These are phyloP conservation scores for Acleris literana DNA, from an alignment of 2,888 invertebrate genomes.

Conservation along the genomic window DNA sequence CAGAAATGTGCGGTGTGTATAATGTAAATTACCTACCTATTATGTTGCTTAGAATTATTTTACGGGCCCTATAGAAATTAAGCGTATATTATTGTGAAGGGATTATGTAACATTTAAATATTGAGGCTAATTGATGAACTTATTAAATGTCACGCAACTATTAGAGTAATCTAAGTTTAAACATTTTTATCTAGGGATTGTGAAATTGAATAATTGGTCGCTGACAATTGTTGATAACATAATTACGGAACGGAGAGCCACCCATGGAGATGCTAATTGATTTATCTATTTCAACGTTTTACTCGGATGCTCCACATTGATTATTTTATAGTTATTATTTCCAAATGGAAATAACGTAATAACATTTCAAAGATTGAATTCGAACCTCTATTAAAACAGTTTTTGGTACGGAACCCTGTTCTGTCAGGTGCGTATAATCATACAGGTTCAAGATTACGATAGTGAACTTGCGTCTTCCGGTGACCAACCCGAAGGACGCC, in stretches of 20 bases:
- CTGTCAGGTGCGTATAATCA: conserved; percentile 28
- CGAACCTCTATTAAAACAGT: not conserved
- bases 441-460: conserved; percentile 28
- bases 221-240: conserved; percentile 52
- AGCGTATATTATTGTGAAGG: not conserved
- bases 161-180: conserved; percentile 31
- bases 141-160: conserved; percentile 19
- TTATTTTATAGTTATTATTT: not conserved
- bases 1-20: too few relatives aligned
- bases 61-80: not conserved
- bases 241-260: conserved; percentile 51
- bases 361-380: conserved; percentile 6
- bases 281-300: conserved; percentile 49
- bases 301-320: not conserved
- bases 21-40: too few relatives aligned
- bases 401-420: conserved; percentile 6
- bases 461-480: conserved; percentile 65
- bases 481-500: conserved; percentile 63
- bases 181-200: conserved; percentile 36
- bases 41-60: not conserved
- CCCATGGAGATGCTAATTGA: conserved; percentile 58
- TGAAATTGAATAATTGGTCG: conserved; percentile 46
- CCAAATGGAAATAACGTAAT: conserved; percentile 4
- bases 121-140: conserved; percentile 21
- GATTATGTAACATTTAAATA: not conserved